phyloP scores from a whole-genome alignment of 2,797 vertebrate species.

The Neosalanx taihuensis region DNA sequence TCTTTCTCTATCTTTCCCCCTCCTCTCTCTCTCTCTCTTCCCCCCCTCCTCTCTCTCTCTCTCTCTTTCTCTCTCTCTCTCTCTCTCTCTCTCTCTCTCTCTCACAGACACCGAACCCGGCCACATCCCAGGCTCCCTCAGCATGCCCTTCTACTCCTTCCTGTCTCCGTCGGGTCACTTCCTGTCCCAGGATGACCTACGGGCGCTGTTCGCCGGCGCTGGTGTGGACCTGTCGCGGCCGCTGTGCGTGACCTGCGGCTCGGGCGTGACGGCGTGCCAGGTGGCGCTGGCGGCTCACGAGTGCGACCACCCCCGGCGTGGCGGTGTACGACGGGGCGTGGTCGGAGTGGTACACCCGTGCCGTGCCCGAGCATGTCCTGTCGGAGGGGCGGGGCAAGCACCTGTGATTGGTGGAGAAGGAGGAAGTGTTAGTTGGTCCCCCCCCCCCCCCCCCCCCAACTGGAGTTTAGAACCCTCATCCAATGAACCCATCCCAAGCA shows the following conservation, averaged over 20 bases:
- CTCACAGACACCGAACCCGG: conserved; percentile 80
- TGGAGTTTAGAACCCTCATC: neutral
- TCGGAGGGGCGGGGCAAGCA: conserved; percentile 76
- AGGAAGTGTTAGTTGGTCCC: too few species aligned
- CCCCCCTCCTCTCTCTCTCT: neutral
- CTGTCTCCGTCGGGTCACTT: conserved; percentile 79
- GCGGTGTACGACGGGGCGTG: conserved; percentile 88
- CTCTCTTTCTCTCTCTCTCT: neutral
- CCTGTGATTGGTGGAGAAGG: conserved; percentile 25
- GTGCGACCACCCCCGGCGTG: conserved; percentile 79
- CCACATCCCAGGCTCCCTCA: conserved; percentile 83
- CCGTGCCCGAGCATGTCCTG: conserved; percentile 74
- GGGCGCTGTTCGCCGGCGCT: conserved; percentile 72
- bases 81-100: conserved; percentile 12
- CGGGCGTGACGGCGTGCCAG: conserved; percentile 84
- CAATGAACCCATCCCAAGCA: too few species aligned
- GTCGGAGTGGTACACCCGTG: conserved; percentile 87
- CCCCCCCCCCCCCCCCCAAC: too few species aligned
- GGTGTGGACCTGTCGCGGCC: conserved; percentile 79
- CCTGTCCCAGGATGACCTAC: conserved; percentile 76
- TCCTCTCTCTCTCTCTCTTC: conserved; percentile 1
- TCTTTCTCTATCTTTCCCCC: neutral
- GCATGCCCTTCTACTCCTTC: conserved; percentile 83
- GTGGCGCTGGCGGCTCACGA: conserved; percentile 82
- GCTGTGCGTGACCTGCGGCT: conserved; percentile 79